Evolutionary conservation across 64 coral and sea anemone species (phyloP), one percentile per base, ranked within the genome.

Genomic region (Pocillopora verrucosa): DNA sequence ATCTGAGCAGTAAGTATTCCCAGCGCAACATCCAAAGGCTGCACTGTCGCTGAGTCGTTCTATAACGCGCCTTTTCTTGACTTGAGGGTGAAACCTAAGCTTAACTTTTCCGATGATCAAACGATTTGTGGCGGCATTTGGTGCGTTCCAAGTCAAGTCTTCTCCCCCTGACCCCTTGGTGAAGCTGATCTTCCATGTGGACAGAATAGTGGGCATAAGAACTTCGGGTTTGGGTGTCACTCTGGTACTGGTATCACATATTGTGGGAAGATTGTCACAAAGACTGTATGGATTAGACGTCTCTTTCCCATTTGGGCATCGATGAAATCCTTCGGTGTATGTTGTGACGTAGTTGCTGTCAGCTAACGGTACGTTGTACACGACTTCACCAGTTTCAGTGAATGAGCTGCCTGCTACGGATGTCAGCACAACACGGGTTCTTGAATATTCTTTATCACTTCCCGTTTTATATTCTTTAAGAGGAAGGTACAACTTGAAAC

Each of bases 401-500:
- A 80, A 20, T 16, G 35, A 56, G 22, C 83, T 92, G 2, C 83
- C 83, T 19, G 74, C 60, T 3, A 26, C 73, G 1, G 76, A 58
- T 19, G 61, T 65, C 22, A 92, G 77, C 1, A 60, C 36, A 9
- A 86, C 60, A 36, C 36, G 60, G 13, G 90, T 87, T 34, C 70
- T 87, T 1, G 51, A 35, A 34, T 80, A 20, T 10, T 51, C 35
- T 19, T 74, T 68, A 17, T 6, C 1, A 13, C 69, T 26, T 11
- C n/a, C 15, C 5, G 77, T 76, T 25, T 36, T 17, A 61, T 92
- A 92, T 11, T 84, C 26, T 22, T 64, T 73, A 6, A 92, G 84
- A 15, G 90, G 90, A n/a, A 92, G 75, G 60, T 92, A 92, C 24
- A 87, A 24, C 56, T 92, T 92, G 22, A 92, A 79, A 57, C 90